phyloP scores from a whole-genome alignment of 1,140 invertebrate species.

The Drosophila erecta region DNA sequence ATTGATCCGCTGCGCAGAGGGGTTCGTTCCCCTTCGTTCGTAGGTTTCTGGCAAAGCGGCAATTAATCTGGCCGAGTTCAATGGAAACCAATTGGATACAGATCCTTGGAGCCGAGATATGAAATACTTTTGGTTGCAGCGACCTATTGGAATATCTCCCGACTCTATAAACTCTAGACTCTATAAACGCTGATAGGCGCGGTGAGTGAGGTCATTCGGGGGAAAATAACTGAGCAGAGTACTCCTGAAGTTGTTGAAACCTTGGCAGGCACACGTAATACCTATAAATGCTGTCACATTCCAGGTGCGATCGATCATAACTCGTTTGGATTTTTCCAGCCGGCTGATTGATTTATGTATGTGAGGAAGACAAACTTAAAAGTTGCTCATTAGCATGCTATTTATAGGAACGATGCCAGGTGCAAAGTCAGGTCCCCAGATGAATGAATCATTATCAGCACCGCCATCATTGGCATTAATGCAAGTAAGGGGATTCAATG shows the following conservation, averaged over 20 bases:
- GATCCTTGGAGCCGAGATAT: neutral
- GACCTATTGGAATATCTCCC: neutral
- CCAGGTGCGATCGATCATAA: constrained; percentile 23
- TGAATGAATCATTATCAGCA: constrained; percentile 11
- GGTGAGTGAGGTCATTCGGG: neutral
- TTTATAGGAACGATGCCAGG: constrained; percentile 17
- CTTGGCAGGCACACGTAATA: constrained; percentile 28
- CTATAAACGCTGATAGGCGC: neutral
- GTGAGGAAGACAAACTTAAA: constrained; percentile 4
- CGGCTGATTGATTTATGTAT: constrained; percentile 40
- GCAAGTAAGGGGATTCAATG: constrained; percentile 22
- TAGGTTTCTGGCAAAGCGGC: neutral
- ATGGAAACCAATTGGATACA: neutral
- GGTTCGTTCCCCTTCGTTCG: too few species aligned
- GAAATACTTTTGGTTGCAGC: neutral
- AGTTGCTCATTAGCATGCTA: constrained; percentile 33
- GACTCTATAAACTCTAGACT: neutral
- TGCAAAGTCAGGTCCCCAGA: constrained; percentile 13
- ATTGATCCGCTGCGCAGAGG: constrained; percentile 13
- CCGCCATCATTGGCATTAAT: constrained; percentile 4
- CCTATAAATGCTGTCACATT: constrained; percentile 46
- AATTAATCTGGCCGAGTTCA: neutral
- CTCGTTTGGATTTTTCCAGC: constrained; percentile 26
- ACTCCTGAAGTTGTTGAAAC: constrained; percentile 17
- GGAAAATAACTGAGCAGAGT: neutral